Evolutionary conservation across 2,888 invertebrate species (phyloP), one percentile per base, ranked within the genome.

Genomic region (Drosophila yooni): DNA sequence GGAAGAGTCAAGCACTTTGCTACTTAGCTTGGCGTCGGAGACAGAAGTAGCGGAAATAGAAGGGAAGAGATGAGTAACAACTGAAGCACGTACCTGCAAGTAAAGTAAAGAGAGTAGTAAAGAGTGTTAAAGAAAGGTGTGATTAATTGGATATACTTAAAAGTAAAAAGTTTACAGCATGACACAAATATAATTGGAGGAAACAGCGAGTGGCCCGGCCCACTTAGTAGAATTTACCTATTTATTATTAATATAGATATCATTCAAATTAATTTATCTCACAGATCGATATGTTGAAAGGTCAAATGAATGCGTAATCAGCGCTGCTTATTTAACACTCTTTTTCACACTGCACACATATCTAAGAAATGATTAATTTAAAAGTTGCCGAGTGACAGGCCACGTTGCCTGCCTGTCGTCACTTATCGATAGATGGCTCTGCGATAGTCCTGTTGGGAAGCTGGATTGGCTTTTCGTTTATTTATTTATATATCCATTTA

Each of bases 81-180:
- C 27, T 48, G 54, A n/a, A 51, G 57, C 56, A 81, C 84, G 57
- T 84, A 84, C 83, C 83, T 84, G 89, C 59, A 76, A 66, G 27
- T 36, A 80, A n/a, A 48, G 31, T 7, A 34, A 43, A 51, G 13
- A 65, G 40, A 61, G 11, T 13, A 10, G 40, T 46, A 21, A 8
- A 33, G 6, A 53, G 29, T 48, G n/a, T 59, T 46, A 43, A 27
- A 27, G 10, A 31, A 36, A 34, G 56, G 33, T 43, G 50, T 56
- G 61, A 70, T 79, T 57, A 63, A 53, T 62, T 60, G 34, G 6
- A 31, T 54, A 13, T 33, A 51, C 43, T 62, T 65, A 54, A 1
- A 54, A 36, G 38, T 57, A 70, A 66, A 65, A 33, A 43, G 43
- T 27, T 43, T 46, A 11, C 6, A n/a, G 25, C 13, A 18, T 3